A percentile compares a stretch with the other conserved stretches of the same genome.
These are phyloP conservation scores for Melospiza melodia DNA, from an alignment of 2,113 vertebrate species.

Conservation along the genomic window DNA sequence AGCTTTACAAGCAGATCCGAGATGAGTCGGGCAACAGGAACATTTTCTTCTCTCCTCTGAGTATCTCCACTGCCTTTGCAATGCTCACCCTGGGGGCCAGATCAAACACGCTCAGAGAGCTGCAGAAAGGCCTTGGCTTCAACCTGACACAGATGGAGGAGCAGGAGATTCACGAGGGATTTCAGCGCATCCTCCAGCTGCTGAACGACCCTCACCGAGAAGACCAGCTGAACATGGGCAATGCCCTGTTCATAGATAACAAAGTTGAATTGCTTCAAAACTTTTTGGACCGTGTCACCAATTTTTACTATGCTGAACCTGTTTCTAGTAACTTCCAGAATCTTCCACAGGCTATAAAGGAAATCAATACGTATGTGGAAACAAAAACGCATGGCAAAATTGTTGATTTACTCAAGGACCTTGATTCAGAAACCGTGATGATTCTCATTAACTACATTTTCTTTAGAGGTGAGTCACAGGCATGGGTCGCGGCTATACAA, in stretches of 20 bases:
- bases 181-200: constrained; percentile 69
- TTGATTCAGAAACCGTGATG: constrained; percentile 64
- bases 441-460: constrained; percentile 83
- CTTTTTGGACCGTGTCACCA: constrained; percentile 69
- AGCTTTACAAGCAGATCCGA: constrained; percentile 77
- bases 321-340: constrained; percentile 75
- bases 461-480: constrained; percentile 78
- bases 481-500: not conserved
- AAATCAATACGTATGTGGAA: constrained; percentile 80
- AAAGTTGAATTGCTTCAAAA: constrained; percentile 49
- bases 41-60: constrained; percentile 86
- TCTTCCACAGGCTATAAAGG: constrained; percentile 11
- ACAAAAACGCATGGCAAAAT: constrained; percentile 81
- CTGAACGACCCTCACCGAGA: constrained; percentile 48
- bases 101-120: constrained; percentile 74
- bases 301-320: constrained; percentile 70
- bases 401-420: constrained; percentile 66
- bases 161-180: constrained; percentile 75
- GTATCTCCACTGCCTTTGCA: constrained; percentile 81
- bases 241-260: constrained; percentile 69
- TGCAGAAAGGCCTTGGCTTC: constrained; percentile 76
- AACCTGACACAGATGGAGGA: constrained; percentile 39
- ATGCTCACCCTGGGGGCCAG: constrained; percentile 81
- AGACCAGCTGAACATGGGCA: constrained; percentile 69
- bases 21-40: constrained; percentile 38